A percentile compares a stretch with the other conserved stretches of the same genome.
These are phyloP conservation scores for Dendrophyllia cribrosa DNA, from an alignment of 64 coral and sea anemone species.

Conservation along the genomic window DNA sequence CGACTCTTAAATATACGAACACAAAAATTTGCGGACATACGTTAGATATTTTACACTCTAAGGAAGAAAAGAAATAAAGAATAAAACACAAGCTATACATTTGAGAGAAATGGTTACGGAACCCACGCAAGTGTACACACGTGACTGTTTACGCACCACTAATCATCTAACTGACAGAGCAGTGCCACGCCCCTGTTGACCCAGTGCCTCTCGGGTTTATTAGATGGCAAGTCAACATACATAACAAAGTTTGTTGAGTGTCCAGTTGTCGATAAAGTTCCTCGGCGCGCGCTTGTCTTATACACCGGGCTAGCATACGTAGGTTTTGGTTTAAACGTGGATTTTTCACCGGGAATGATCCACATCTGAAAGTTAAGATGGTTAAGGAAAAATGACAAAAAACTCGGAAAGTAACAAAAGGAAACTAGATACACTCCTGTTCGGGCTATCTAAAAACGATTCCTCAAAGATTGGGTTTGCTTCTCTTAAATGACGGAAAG, in stretches of 20 bases:
- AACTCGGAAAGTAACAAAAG: not conserved
- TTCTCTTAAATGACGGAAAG: no score
- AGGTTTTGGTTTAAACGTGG: constrained; percentile 88
- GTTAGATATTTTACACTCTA: not conserved
- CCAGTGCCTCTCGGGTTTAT: constrained; percentile 93
- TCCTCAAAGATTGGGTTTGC: no score
- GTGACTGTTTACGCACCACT: not conserved
- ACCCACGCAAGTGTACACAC: not conserved
- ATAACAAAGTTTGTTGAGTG: constrained; percentile 99
- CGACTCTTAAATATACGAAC: constrained; percentile 4
- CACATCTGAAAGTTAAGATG: constrained; percentile 65
- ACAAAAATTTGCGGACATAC: not conserved
- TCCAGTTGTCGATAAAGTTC: constrained; percentile 95
- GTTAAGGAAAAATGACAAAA: constrained; percentile 59
- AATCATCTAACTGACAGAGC: constrained; percentile 96
- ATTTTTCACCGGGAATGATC: constrained; percentile 95
- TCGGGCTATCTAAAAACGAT: no score
- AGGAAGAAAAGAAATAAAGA: not conserved
- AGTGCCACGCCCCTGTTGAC: constrained; percentile 97
- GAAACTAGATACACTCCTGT: not conserved
- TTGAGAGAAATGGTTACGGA: not conserved
- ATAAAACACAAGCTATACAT: not conserved
- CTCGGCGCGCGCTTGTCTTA: constrained; percentile 95
- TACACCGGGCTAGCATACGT: constrained; percentile 95
- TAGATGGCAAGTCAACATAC: constrained; percentile 90